Evolutionary conservation across 2,888 invertebrate species (phyloP), one percentile per base, ranked within the genome.

Genomic region (Unio delphinus): DNA sequence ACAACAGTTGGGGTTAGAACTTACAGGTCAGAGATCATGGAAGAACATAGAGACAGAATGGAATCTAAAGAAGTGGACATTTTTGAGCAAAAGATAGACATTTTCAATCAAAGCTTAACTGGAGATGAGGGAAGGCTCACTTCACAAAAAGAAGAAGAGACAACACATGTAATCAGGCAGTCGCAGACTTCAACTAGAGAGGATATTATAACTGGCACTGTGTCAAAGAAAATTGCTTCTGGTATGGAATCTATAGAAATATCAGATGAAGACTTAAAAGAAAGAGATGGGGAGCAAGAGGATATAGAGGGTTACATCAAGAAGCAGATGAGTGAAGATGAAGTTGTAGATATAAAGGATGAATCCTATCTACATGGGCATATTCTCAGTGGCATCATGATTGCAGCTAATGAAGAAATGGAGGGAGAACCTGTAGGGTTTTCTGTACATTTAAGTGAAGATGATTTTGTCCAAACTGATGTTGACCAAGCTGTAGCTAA

Each of bases 371-470:
- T 74, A 26, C 69, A 74, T 65, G 76, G 73, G 26, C 65, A 73
- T 55, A 74, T 80, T 54, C 72, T 76, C n/a, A 73, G 75, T 65
- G 69, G 72, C 17, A 75, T 80, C 11, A 68, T 76, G 30, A 67
- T 73, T 60, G 78, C 77, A 54, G 82, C 84, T 61, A 81, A 80
- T 70, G 82, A 82, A 63, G 84, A 83, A 74, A 77, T 80, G 76
- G 80, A 74, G 59, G 82, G 80, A 54, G 73, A 73, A 60, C 80
- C 80, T 2, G 71, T 78, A 11, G 79, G 74, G 45, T 80, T 80
- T 68, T 75, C 78, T 61, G 79, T 76, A 26, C 71, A 72, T 58
- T 69, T 70, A 60, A 62, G 63, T 55, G 68, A 68, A 15, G 75
- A 75, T 30, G 75, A 77, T 63, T 65, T 73, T 56, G 65, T 64